These are phyloP conservation scores for Cettia cetti DNA, from an alignment of 2,113 vertebrate species.

Conservation along the genomic window DNA sequence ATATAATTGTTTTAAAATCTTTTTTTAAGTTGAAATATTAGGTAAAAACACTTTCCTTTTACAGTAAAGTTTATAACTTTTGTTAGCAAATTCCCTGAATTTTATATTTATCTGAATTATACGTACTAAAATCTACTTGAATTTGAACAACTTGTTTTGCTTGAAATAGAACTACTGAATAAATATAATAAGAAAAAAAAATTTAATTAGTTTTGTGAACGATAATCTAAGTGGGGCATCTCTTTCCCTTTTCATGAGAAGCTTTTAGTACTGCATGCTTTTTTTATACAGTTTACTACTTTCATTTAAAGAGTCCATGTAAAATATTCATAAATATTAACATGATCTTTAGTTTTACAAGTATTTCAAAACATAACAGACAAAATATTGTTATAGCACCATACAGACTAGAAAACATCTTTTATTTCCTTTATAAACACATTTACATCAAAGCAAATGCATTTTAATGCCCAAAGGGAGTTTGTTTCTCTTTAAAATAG, in stretches of 20 bases:
- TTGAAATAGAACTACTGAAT: background rate
- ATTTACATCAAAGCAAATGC: background rate
- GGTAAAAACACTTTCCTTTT: fast-evolving
- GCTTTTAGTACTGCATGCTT: background rate
- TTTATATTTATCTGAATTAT: background rate
- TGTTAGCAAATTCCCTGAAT: background rate
- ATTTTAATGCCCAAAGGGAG: background rate
- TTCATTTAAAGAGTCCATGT: background rate
- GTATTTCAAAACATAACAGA: background rate
- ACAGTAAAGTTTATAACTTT: background rate
- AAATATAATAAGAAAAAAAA: background rate
- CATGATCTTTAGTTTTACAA: fast-evolving
- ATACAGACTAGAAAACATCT: background rate
- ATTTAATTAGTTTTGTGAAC: background rate
- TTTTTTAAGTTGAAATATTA: background rate
- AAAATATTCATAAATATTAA: background rate
- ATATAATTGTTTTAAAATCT: background rate
- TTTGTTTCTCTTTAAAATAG: background rate
- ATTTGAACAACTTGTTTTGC: background rate
- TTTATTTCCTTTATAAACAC: background rate
- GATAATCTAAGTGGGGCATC: background rate
- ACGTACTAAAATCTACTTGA: background rate
- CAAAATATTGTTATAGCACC: background rate
- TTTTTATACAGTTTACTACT: background rate
- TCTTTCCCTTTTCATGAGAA: background rate